phyloP scores from a whole-genome alignment of 1,140 invertebrate species.

The Stegodyphus dumicola region DNA sequence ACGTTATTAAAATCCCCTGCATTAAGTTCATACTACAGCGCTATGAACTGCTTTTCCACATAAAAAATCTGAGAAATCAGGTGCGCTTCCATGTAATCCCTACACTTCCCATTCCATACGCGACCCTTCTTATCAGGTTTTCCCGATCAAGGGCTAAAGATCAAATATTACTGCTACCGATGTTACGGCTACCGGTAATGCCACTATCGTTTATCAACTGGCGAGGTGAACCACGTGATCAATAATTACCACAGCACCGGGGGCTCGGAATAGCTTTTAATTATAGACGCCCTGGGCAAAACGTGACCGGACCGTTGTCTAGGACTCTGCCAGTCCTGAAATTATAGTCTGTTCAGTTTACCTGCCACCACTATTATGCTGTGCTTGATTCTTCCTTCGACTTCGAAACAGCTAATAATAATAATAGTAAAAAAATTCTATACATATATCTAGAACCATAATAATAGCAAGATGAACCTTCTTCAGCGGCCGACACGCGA shows the following conservation, averaged over 20 bases:
- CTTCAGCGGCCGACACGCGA: not conserved
- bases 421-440: constrained; percentile 22
- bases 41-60: no score
- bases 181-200: constrained; percentile 43
- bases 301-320: constrained; percentile 43
- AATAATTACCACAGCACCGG: constrained; percentile 36
- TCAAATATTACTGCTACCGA: constrained; percentile 44
- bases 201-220: constrained; percentile 46
- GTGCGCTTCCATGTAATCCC: no score
- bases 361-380: constrained; percentile 9
- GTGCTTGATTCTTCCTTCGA: not conserved
- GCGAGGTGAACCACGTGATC: constrained; percentile 27
- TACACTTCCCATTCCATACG: not conserved
- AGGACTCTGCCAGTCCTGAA: constrained; percentile 6
- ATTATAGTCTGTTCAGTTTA: constrained; percentile 25
- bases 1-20: no score
- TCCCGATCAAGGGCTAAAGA: not conserved
- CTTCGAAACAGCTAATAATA: constrained; percentile 39
- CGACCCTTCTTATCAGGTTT: not conserved
- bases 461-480: constrained; percentile 23
- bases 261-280: constrained; percentile 34
- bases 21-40: no score
- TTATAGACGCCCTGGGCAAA: constrained; percentile 19
- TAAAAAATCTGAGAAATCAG: no score
- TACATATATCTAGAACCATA: constrained; percentile 10